A percentile compares a stretch with the other conserved stretches of the same genome.
Evolutionary conservation across 2,113 vertebrate species (phyloP).

Genomic region (Daboia siamensis): DNA sequence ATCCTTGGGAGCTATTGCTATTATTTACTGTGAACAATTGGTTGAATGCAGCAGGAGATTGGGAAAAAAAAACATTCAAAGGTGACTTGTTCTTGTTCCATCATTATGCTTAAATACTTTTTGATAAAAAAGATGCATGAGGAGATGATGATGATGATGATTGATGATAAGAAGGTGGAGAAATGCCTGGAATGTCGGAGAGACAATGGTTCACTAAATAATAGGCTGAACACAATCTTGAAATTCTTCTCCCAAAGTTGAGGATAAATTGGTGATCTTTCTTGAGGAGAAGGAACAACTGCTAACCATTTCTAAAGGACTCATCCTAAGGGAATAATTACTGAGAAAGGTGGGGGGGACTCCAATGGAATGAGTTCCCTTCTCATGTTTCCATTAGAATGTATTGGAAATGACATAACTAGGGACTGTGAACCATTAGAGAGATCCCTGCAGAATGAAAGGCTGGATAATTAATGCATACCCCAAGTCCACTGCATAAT

Average conservation of each 20-base stretch:
- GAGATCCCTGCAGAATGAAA: neutral
- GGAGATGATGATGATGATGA: neutral
- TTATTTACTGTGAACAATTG: neutral
- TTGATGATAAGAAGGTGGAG: neutral
- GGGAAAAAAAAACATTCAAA: neutral
- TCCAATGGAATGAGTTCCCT: neutral
- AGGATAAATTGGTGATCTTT: neutral
- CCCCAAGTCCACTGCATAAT: neutral
- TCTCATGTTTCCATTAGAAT: neutral
- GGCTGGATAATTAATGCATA: neutral
- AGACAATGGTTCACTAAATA: neutral
- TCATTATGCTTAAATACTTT: neutral
- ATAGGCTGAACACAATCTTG: neutral
- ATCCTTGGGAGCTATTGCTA: neutral
- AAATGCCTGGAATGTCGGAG: neutral
- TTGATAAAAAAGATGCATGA: neutral
- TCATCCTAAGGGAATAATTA: neutral
- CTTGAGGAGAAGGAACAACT: neutral
- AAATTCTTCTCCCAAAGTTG: neutral
- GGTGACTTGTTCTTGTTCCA: neutral
- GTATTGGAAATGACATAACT: neutral
- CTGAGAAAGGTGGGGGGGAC: neutral
- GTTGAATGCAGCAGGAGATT: neutral
- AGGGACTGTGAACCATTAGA: neutral
- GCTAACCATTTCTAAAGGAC: neutral